A percentile compares a stretch with the other conserved stretches of the same genome.
These are phyloP conservation scores for Enteromius radiatus DNA, from an alignment of 2,797 vertebrate genomes.

Conservation along the genomic window DNA sequence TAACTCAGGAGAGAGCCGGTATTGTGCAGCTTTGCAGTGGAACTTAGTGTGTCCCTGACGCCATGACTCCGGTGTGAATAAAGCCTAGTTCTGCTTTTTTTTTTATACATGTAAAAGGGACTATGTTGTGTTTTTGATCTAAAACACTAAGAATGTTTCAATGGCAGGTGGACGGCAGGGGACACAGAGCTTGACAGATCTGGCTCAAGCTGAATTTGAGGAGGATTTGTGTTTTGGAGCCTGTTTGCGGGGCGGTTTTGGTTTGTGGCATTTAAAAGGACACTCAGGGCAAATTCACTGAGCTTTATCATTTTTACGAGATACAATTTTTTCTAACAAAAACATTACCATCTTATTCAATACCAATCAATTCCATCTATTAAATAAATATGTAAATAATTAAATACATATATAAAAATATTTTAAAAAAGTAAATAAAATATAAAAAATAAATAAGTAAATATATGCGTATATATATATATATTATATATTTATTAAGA, in stretches of 20 bases:
- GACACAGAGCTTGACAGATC: constrained; percentile 24
- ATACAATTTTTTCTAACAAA: background rate
- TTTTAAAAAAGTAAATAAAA: background rate
- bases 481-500: no score
- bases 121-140: constrained; percentile 29
- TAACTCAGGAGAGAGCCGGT: constrained; percentile 33
- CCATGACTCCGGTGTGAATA: constrained; percentile 22
- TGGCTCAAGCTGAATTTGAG: constrained; percentile 19
- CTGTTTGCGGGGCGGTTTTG: background rate
- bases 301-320: background rate
- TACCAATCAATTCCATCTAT: background rate
- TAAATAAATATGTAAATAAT: no score
- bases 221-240: constrained; percentile 20
- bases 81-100: constrained; percentile 3
- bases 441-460: background rate
- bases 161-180: background rate
- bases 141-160: constrained; percentile 31
- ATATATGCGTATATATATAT: background rate
- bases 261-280: constrained; percentile 13
- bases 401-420: no score
- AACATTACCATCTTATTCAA: background rate
- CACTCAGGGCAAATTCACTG: background rate
- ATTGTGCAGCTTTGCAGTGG: constrained; percentile 30
- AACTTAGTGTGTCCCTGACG: constrained; percentile 22
- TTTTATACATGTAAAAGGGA: background rate